Conservation (phyloP, 2,888 invertebrate genomes). For the Cephus sareptanus region DNA sequence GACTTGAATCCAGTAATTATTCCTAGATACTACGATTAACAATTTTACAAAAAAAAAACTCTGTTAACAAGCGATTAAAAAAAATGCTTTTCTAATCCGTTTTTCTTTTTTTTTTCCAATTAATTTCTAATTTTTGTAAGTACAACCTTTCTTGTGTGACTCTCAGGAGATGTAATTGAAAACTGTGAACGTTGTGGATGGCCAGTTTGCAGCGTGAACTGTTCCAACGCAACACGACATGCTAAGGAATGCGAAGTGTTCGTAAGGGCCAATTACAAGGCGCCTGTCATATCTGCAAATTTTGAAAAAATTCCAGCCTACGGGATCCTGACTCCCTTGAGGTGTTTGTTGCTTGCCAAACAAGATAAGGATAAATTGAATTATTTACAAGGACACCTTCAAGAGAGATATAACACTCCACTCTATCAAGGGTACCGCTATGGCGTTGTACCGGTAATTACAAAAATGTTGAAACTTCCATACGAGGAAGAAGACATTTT, state of each 20-base stretch:
- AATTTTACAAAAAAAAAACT: neutral
- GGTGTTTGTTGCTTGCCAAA: slow-evolving; percentile 73
- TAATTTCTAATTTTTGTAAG: neutral
- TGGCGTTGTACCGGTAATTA: slow-evolving; percentile 73
- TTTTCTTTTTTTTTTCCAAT: neutral
- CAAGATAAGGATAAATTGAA: slow-evolving; percentile 69
- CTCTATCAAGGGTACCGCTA: slow-evolving; percentile 72
- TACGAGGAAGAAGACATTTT: slow-evolving; percentile 72
- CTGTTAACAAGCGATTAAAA: neutral
- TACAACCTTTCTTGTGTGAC: slow-evolving; percentile 20
- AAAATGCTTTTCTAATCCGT: neutral
- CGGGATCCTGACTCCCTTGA: slow-evolving; percentile 74
- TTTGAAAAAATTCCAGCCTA: slow-evolving; percentile 73
- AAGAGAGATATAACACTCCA: slow-evolving; percentile 71
- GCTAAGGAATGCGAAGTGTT: slow-evolving; percentile 74
- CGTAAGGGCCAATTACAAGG: slow-evolving; percentile 69
- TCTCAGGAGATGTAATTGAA: slow-evolving; percentile 63
- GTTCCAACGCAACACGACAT: slow-evolving; percentile 71
- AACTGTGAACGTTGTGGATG: slow-evolving; percentile 80
- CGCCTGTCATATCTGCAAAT: slow-evolving; percentile 56
- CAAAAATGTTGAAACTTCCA: slow-evolving; percentile 70
- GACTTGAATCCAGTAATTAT: neutral
- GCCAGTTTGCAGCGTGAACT: slow-evolving; percentile 79
- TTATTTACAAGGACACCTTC: slow-evolving; percentile 72
- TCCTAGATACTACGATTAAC: neutral